Conservation (phyloP, 2,113 vertebrate genomes). For the Opisthocomus hoazin region DNA sequence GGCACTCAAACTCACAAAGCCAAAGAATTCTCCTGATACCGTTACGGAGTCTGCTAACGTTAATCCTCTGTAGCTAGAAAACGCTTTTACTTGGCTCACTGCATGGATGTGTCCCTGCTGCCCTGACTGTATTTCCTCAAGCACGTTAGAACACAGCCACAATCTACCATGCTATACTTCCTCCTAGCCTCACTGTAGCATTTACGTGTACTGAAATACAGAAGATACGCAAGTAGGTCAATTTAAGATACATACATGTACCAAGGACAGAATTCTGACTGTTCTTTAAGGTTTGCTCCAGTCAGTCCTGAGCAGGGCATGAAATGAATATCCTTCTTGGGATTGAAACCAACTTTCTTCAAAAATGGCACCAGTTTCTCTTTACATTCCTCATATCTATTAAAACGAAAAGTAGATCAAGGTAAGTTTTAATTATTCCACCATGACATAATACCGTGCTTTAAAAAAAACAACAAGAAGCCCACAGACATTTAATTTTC, state of each 20-base stretch:
- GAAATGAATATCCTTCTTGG: slow-evolving; percentile 99
- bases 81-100: not conserved
- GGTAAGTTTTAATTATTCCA: not conserved
- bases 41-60: not conserved
- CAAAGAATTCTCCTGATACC: not conserved
- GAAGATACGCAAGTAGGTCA: not conserved
- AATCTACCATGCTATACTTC: not conserved
- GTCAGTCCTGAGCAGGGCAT: slow-evolving; percentile 99
- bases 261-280: slow-evolving; percentile 89
- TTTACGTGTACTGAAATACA: not conserved
- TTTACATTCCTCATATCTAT: slow-evolving; percentile 98
- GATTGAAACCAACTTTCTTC: slow-evolving; percentile 99
- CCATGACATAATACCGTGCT: not conserved
- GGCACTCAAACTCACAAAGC: not conserved
- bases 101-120: not conserved
- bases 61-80: not conserved
- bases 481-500: not conserved
- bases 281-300: slow-evolving; percentile 95
- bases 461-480: not conserved
- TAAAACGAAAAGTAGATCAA: slow-evolving; percentile 25
- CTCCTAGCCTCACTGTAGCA: not conserved
- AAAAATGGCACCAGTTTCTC: slow-evolving; percentile 98
- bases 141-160: not conserved
- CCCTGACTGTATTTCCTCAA: not conserved
- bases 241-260: slow-evolving; percentile 87